These are phyloP conservation scores for Portunus trituberculatus DNA, from an alignment of 1,140 invertebrate species.

Conservation along the genomic window DNA sequence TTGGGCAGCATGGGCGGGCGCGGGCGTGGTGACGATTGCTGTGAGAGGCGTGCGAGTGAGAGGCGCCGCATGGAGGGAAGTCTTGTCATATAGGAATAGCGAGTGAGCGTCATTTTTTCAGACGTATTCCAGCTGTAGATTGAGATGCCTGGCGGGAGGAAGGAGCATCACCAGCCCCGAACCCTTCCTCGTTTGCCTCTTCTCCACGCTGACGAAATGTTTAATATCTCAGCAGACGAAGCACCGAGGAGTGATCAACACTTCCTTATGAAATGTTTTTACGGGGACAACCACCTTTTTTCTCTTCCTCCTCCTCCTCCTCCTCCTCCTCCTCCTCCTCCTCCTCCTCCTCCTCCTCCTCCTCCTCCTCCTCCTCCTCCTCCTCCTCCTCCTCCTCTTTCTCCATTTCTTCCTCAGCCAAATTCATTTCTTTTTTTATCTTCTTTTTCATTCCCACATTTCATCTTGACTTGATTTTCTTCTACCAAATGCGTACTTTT, in stretches of 20 bases:
- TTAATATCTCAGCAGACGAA: slow-evolving; percentile 6
- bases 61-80: neutral
- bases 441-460: neutral
- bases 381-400: neutral
- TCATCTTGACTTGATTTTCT: neutral
- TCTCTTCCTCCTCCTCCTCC: too few species aligned
- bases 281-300: neutral
- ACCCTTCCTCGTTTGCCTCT: neutral
- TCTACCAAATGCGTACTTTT: neutral
- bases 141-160: neutral
- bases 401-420: too few species aligned
- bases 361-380: neutral
- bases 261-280: slow-evolving; percentile 24
- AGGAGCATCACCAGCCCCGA: neutral
- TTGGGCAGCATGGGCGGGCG: neutral
- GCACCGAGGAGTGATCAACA: neutral
- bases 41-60: neutral
- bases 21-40: neutral
- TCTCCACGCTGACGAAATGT: neutral
- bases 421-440: neutral
- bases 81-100: neutral
- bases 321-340: too few species aligned
- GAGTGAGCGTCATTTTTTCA: neutral
- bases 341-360: too few species aligned
- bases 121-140: neutral